Conservation (phyloP, 2,797 vertebrate species). For the Sebastes kiyomatsui region DNA sequence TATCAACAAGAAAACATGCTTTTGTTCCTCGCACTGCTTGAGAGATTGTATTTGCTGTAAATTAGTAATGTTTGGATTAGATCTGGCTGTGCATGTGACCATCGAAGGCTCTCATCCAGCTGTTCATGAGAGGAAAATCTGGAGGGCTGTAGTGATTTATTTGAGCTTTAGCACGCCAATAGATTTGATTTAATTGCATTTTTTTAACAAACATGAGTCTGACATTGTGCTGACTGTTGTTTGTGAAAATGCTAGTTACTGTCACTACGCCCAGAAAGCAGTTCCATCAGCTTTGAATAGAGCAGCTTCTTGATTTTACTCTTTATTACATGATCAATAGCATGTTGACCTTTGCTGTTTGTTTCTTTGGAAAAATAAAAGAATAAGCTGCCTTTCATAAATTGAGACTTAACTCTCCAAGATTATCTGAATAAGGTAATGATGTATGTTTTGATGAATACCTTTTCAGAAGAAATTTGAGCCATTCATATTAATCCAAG, state of each 20-base stretch:
- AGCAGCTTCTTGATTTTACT: background rate
- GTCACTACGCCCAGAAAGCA: background rate
- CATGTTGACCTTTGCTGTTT: background rate
- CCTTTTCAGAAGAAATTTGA: background rate
- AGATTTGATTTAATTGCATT: background rate
- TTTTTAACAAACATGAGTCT: background rate
- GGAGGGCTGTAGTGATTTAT: background rate
- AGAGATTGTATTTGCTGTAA: background rate
- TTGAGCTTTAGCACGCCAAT: background rate
- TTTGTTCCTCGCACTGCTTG: background rate
- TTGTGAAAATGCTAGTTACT: background rate
- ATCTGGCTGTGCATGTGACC: background rate
- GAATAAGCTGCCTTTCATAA: background rate
- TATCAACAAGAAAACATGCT: background rate
- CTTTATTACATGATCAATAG: background rate
- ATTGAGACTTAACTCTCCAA: rapidly evolving
- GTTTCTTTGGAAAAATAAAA: background rate
- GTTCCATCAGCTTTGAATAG: background rate
- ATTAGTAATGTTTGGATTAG: background rate
- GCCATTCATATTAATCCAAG: background rate
- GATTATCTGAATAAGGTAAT: background rate
- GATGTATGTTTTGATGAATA: background rate
- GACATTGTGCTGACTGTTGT: background rate
- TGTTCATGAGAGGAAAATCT: background rate
- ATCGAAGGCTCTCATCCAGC: background rate